These are phyloP conservation scores for Drosophila pullipes DNA, from an alignment of 2,888 invertebrate species.

Conservation along the genomic window DNA sequence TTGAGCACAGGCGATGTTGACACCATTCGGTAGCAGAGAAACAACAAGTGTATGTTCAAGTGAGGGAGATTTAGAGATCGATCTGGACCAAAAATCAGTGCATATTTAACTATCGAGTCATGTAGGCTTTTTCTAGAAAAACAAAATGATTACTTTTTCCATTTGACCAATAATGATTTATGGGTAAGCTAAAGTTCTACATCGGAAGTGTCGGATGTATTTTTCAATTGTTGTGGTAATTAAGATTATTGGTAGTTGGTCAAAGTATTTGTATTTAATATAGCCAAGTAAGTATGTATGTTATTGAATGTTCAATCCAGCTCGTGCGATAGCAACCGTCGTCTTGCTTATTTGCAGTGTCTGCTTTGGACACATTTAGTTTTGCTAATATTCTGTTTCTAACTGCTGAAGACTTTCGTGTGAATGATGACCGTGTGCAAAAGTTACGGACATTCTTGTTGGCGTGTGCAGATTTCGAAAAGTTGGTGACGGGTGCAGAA, in stretches of 20 bases:
- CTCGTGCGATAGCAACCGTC: conserved; percentile 61
- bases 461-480: conserved; percentile 65
- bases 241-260: conserved; percentile 51
- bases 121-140: neutral
- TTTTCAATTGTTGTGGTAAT: conserved; percentile 36
- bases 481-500: conserved; percentile 56
- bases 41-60: conserved; percentile 14
- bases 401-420: conserved; percentile 46
- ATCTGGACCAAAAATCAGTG: conserved; percentile 19
- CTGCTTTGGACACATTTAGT: conserved; percentile 65
- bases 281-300: conserved; percentile 16
- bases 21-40: conserved; percentile 7
- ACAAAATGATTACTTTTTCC: neutral
- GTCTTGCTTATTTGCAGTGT: conserved; percentile 43
- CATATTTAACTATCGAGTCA: conserved; percentile 10
- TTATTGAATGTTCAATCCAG: conserved; percentile 14
- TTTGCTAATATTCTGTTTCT: conserved; percentile 66
- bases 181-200: conserved; percentile 34
- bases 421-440: conserved; percentile 60
- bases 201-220: conserved; percentile 5
- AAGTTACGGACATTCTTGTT: conserved; percentile 60
- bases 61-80: neutral
- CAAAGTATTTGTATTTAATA: conserved; percentile 47
- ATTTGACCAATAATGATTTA: conserved; percentile 34
- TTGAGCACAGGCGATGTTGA: conserved; percentile 15